Evolutionary conservation across 2,888 invertebrate species (phyloP).

Genomic region (Sturmia bella): DNA sequence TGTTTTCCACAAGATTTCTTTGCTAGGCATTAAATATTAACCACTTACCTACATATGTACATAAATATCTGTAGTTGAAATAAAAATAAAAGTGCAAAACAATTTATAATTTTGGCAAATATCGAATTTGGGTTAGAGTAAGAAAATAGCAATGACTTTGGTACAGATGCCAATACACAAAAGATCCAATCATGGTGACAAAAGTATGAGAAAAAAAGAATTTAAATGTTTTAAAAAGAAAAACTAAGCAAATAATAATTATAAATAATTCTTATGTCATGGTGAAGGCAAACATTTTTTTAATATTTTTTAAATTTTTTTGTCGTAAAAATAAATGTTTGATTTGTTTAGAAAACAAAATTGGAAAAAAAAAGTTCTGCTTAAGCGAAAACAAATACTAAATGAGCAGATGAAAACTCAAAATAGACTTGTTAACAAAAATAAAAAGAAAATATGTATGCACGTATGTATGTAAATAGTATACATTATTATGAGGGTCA

Average conservation of each 20-base stretch:
- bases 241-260: too few species aligned
- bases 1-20: too few species aligned
- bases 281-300: conserved; percentile 54
- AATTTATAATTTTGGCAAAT: conserved; percentile 31
- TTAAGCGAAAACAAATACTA: conserved; percentile 21
- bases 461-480: conserved; percentile 1
- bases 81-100: conserved; percentile 49
- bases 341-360: too few species aligned
- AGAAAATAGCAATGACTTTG: conserved; percentile 45
- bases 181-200: conserved; percentile 55
- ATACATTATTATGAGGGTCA: conserved; percentile 47
- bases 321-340: not conserved
- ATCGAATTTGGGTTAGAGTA: conserved; percentile 54
- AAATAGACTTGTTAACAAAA: not conserved
- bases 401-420: conserved; percentile 12
- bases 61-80: not conserved
- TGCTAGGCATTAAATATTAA: too few species aligned
- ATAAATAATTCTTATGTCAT: conserved; percentile 68
- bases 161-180: conserved; percentile 42
- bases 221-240: conserved; percentile 7
- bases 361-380: conserved; percentile 3
- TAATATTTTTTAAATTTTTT: conserved; percentile 18
- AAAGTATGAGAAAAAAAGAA: conserved; percentile 3
- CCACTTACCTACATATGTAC: not conserved
- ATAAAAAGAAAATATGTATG: not conserved